Base-by-base conservation (phyloP, 2,888 invertebrate genomes). In the Protodeltote pygarga region DNA sequence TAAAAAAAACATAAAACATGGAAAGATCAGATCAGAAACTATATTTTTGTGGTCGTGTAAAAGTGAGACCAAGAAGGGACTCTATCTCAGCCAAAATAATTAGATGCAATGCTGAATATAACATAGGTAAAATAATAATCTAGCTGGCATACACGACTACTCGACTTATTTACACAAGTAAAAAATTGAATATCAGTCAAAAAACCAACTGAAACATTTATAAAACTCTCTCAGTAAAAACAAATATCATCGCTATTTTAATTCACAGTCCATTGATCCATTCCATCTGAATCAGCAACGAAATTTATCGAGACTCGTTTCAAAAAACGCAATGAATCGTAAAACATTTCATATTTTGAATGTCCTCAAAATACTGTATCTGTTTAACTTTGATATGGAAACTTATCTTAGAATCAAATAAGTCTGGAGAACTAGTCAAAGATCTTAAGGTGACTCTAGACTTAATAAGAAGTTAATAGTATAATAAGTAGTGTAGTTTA, bases 271-370 rank as follows among this genome's bases (percentile, higher is more conserved):
- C 50, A 54, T 55, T 63, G 46, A 40, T 20, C 38, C 20, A 55
- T 66, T 50, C 23, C 37, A 41, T 42, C 16, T 25, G 46, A 60
- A 31, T 66, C 42, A 50, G 44, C 45, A 44, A 34, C 19, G 29
- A 32, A 28, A 29, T 49, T 55, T 50, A 50, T 55, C 50, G 28
- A 29, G 35, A 45, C 25, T 50, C 49, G 40, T 54, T 59, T 61
- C 19, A 40, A 55, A 66, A 35, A 40, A 38, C 38, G 50, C 62
- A 63, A 47, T 41, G 67, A 32, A 62, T 46, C 47, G 47, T 41
- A 28, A 62, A 45, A 11, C 41, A 25, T 27, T 66, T 44, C 23
- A 44, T 62, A 44, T 66, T 54, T 39, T 50, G 46, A 38, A 35
- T 37, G 32, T 34, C 25, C 21, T 46, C 33, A 38, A 62, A 17